phyloP scores from a whole-genome alignment of 2,113 vertebrate species.

The Oophaga pumilio region DNA sequence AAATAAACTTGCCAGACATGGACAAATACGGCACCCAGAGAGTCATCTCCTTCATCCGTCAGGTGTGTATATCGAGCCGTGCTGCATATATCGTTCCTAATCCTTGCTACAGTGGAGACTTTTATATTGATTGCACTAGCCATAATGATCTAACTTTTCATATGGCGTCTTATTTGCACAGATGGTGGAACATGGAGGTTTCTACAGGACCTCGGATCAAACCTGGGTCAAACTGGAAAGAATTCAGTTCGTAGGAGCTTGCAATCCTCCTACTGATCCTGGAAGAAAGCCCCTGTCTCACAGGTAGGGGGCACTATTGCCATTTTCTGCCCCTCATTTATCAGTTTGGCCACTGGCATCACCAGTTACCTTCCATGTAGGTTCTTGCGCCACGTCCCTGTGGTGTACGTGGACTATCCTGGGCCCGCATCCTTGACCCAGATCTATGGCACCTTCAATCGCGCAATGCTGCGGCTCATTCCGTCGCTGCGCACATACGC shows the following conservation, averaged over 20 bases:
- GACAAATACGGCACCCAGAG: slow-evolving; percentile 98
- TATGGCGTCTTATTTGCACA: slow-evolving; percentile 58
- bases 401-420: slow-evolving; percentile 98
- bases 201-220: slow-evolving; percentile 96
- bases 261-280: slow-evolving; percentile 97
- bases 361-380: slow-evolving; percentile 65
- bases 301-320: slow-evolving; percentile 72
- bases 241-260: slow-evolving; percentile 98
- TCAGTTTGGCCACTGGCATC: not conserved
- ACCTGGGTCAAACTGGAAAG: slow-evolving; percentile 98
- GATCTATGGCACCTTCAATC: slow-evolving; percentile 98
- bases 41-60: slow-evolving; percentile 98
- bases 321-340: not conserved
- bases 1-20: slow-evolving; percentile 98
- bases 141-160: not conserved
- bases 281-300: slow-evolving; percentile 96
- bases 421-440: slow-evolving; percentile 96
- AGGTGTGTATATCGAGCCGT: slow-evolving; percentile 71
- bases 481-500: slow-evolving; percentile 92
- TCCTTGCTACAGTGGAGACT: not conserved
- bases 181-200: slow-evolving; percentile 99
- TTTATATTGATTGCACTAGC: not conserved
- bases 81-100: not conserved
- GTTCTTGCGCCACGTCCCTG: slow-evolving; percentile 94
- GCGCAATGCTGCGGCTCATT: slow-evolving; percentile 95